These are phyloP conservation scores for Brienomyrus longianalis DNA, from an alignment of 2,113 vertebrate genomes.

Conservation along the genomic window DNA sequence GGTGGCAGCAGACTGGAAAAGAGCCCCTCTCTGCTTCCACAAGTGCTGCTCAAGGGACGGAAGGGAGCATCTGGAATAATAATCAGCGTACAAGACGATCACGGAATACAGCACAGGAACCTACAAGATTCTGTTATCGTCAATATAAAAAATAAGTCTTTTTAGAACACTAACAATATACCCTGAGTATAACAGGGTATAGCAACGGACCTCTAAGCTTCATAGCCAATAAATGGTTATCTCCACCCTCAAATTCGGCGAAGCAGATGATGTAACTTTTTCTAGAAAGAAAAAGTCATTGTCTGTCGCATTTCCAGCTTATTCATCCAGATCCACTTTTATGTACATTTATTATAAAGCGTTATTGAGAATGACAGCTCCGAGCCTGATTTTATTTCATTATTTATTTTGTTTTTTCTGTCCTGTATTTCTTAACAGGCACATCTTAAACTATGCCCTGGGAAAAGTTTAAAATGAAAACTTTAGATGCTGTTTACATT, in stretches of 20 bases:
- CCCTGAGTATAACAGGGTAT: not conserved
- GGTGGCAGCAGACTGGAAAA: not conserved
- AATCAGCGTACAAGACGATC: not conserved
- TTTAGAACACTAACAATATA: not conserved
- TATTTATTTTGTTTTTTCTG: not conserved
- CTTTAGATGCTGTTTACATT: not conserved
- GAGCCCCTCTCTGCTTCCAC: not conserved
- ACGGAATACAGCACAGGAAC: not conserved
- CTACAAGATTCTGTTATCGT: not conserved
- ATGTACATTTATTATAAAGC: not conserved
- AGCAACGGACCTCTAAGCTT: not conserved
- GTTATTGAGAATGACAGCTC: not conserved
- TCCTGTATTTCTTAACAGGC: not conserved
- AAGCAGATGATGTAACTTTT: not conserved
- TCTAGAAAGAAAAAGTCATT: not conserved
- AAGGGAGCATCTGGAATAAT: not conserved
- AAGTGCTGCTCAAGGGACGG: not conserved
- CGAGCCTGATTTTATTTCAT: not conserved
- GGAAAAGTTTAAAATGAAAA: not conserved
- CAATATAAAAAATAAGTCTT: not conserved
- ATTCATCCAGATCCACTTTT: not conserved
- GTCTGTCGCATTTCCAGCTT: not conserved
- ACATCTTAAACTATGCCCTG: not conserved
- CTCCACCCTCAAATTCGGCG: not conserved
- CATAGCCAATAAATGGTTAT: not conserved